Evolutionary conservation across 2,797 vertebrate species (phyloP).

Genomic region (Syndactyla subalaris): DNA sequence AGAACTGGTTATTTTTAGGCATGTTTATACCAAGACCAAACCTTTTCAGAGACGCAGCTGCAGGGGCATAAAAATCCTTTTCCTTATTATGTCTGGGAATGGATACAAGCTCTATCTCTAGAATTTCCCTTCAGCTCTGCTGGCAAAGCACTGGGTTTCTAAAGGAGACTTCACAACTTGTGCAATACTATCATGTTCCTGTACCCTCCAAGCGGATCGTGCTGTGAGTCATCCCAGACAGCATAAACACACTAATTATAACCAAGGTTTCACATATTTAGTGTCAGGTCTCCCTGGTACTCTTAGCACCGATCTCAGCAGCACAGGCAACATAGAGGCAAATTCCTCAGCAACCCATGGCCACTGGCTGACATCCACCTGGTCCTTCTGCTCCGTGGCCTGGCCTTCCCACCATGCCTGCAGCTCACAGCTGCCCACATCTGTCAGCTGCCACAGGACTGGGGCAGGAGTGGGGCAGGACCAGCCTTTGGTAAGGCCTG

Average conservation of each 20-base stretch:
- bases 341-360: background rate
- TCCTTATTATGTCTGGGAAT: background rate
- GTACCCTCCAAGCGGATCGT: background rate
- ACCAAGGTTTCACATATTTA: background rate
- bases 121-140: background rate
- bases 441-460: background rate
- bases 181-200: background rate
- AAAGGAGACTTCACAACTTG: background rate
- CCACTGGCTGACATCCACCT: background rate
- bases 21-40: background rate
- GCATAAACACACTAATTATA: background rate
- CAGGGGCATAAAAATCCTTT: background rate
- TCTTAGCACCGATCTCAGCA: background rate
- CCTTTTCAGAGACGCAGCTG: background rate
- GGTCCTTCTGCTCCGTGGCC: rapidly evolving
- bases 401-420: rapidly evolving
- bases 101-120: background rate
- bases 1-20: background rate
- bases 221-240: background rate
- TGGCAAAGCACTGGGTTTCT: background rate
- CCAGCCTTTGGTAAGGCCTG: background rate
- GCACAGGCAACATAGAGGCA: background rate
- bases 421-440: background rate
- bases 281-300: background rate
- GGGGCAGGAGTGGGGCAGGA: background rate